Evolutionary conservation across 2,797 vertebrate genomes (phyloP), one percentile per base, ranked within the genome.

Genomic region (Chaetophractus vellerosus): DNA sequence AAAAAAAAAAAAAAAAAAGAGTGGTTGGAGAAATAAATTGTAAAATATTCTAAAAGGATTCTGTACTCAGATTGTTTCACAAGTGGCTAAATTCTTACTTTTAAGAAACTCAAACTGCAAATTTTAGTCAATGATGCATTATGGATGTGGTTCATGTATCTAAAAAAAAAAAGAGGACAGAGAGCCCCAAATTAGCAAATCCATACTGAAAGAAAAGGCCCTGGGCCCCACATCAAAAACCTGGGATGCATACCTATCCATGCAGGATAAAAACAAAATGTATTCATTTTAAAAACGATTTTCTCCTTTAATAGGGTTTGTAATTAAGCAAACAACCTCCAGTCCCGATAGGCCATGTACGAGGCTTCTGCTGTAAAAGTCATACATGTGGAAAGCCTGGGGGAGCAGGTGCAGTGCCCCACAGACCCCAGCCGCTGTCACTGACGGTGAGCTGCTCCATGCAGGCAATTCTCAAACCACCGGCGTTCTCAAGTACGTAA

Each of bases 231-330:
- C 18, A 71, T 45, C 82, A 28, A 66, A 79, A 93, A 18, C n/a
- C n/a, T 7, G 10, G 33, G 15, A 55, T 55, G 5, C 16, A 68
- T 48, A n/a, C 11, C 64, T 38, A 19, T 8, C 55, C 14, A 0
- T 33, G 28, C 18, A 61, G 2, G 33, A 69, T 74, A 66, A 55
- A 92, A 80, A 16, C n/a, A 28, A 61, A 83, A 23, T 24, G 45
- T 9, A 68, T 31, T 94, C 33, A 63, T 94, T 90, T 94, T 36
- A 21, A 93, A 91, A 92, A 66, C 19, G 31, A 75, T 24, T 79
- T 71, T 50, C 24, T 88, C 50, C 79, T 79, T 86, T 74, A 83
- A 81, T 1, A 59, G 52, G 81, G 33, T 59, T 75, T 92, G 6
- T 81, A 79, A 91, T 72, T 76, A 81, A 68, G 31, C n/a, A 28